These are phyloP conservation scores for Goniozus legneri DNA, from an alignment of 1,140 invertebrate species.

Conservation along the genomic window DNA sequence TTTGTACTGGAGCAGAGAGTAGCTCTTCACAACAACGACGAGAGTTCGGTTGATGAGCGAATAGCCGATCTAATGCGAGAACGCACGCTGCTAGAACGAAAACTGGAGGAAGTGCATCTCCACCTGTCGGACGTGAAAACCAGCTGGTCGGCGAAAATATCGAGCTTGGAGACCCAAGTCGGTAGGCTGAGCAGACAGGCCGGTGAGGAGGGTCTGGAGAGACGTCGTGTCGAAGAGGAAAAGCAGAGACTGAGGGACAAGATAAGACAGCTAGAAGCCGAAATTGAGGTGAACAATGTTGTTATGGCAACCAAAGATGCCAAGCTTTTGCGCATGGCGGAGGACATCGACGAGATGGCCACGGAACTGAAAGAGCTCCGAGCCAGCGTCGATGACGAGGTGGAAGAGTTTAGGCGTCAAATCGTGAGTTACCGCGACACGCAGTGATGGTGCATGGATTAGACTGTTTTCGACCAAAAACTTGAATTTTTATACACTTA, in stretches of 20 bases:
- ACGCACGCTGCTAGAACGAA: conserved; percentile 66
- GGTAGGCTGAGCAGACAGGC: conserved; percentile 74
- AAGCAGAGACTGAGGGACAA: conserved; percentile 64
- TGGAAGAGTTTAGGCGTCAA: conserved; percentile 61
- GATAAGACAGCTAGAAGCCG: conserved; percentile 63
- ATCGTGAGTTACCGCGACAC: conserved; percentile 62
- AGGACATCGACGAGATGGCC: conserved; percentile 64
- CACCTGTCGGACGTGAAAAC: conserved; percentile 85
- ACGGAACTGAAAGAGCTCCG: conserved; percentile 61
- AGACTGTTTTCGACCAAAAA: conserved; percentile 20
- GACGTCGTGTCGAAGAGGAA: conserved; percentile 69
- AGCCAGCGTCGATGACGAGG: conserved; percentile 61
- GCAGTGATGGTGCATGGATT: conserved; percentile 35
- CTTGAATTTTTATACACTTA: no score
- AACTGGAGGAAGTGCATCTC: conserved; percentile 78
- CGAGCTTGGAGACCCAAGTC: conserved; percentile 79
- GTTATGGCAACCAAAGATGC: conserved; percentile 69
- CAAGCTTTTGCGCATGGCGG: conserved; percentile 62
- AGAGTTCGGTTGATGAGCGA: conserved; percentile 62
- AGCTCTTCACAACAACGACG: conserved; percentile 49
- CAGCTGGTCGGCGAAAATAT: conserved; percentile 85
- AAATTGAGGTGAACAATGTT: conserved; percentile 67
- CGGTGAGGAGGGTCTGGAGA: conserved; percentile 74
- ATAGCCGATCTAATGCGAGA: conserved; percentile 56
- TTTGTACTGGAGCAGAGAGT: conserved; percentile 62